Evolutionary conservation across 1,140 invertebrate genomes (phyloP), one percentile per base, ranked within the genome.

Genomic region (honey bee (Apis mellifera)): DNA sequence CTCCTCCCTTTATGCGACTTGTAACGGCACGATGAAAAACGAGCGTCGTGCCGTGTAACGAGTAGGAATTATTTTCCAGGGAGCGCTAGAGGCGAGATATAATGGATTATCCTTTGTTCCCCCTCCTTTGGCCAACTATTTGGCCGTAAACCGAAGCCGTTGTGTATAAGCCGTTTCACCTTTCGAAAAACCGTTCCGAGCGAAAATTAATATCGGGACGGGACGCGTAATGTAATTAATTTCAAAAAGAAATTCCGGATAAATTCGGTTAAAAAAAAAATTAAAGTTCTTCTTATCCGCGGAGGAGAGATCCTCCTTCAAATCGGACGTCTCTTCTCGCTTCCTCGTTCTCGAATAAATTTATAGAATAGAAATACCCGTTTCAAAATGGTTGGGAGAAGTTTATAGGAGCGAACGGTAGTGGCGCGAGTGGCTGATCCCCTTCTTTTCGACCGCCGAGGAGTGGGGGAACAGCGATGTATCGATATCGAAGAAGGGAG

Each of bases 11-110:
- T 71, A 71, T 71, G 50, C 55, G 66, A 52, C 55, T 26, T 8
- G 54, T 21, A 78, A 78, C 68, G 48, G 21, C 23, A 60, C 26
- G 66, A 78, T 71, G 77, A 78, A 78, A 71, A 60, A 78, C 77
- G 77, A 71, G 11, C 68, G 11, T 12, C 21, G 77, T 19, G 32
- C 55, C 50, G n/a, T 52, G 7, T 71, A 78, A 78, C 68, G 66
- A 71, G 77, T 69, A 32, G 32, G 42, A 71, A 78, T 78, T 71
- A 71, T 71, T 57, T 59, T 17, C 66, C 7, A 69, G n/a, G 60
- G 59, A 69, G 52, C 17, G 55, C 77, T 26, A 59, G 17, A 21
- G 59, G 68, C 42, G 13, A 50, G 23, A 78, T 57, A 71, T 60
- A 78, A 78, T 71, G 55, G 42, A 70, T 70, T 60, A n/a, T 48